Evolutionary conservation across 2,797 vertebrate genomes (phyloP), one percentile per base, ranked within the genome.

Genomic region (Discoglossus pictus): DNA sequence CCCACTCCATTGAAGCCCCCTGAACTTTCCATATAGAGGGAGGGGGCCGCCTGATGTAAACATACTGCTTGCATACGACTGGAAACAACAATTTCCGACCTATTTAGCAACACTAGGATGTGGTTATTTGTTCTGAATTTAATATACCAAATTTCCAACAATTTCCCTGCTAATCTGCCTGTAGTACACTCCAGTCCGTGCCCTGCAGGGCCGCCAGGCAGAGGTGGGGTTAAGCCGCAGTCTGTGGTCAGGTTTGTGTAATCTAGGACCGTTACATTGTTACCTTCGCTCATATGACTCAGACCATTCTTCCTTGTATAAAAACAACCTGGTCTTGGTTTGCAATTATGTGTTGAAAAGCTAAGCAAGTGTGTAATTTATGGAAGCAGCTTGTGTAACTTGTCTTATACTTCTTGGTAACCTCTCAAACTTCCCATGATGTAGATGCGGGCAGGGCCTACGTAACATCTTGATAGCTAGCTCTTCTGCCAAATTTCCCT

Each of bases 221-320:
- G 21, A 51, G 34, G 27, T 23, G 34, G 42, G n/a, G 24, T 35
- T 27, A 25, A 55, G 31, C 52, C 51, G 52, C 20, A 21, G 27
- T 27, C 17, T 13, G 3, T 16, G 25, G 18, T n/a, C 3, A 15
- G 8, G 7, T 42, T 15, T 16, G n/a, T 42, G 6, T 54, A 35
- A 50, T 11, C 13, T 36, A 59, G 46, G 43, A 21, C 50, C 40
- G 55, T 44, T 18, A 52, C 47, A 24, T 36, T 52, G 38, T 68
- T 61, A 16, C 56, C 25, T 17, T 16, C 40, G 27, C 31, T 38
- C 11, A 31, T 39, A n/a, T 35, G 39, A 52, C 24, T 17, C 54
- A 25, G 23, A 67, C 65, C 51, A 61, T 61, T 31, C n/a, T 59
- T 50, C 55, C 65, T 61, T 68, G 65, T 52, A 52, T 15, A n/a